phyloP scores from a whole-genome alignment of 2,888 invertebrate species.

The Troglohyphantes excavatus region DNA sequence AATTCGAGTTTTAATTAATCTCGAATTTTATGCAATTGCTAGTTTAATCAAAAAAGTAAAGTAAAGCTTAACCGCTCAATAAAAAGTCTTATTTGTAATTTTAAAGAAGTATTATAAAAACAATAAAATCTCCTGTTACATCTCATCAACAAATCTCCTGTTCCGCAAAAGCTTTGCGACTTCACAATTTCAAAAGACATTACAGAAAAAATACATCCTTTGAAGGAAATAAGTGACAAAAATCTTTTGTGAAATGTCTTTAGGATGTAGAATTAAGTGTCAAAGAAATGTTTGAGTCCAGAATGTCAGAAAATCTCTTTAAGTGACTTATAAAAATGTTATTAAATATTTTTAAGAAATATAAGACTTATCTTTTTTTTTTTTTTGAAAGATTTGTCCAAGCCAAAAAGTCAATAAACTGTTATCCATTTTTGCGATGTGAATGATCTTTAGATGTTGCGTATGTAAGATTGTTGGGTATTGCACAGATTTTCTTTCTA shows the following conservation, averaged over 20 bases:
- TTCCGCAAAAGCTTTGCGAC: not conserved
- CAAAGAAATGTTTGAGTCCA: not conserved
- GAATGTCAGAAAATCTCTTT: not conserved
- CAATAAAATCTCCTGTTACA: not conserved
- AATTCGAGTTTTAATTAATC: too few relatives aligned
- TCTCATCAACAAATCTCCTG: not conserved
- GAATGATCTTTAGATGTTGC: not conserved
- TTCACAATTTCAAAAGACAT: not conserved
- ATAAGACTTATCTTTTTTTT: not conserved
- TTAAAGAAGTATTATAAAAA: not conserved
- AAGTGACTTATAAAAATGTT: not conserved
- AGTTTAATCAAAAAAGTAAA: too few relatives aligned
- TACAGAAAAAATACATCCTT: not conserved
- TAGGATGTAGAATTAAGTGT: not conserved
- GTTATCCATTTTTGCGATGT: not conserved
- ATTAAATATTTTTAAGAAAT: not conserved
- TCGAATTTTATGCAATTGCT: too few relatives aligned
- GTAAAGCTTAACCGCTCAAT: too few relatives aligned
- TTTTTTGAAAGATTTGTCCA: not conserved
- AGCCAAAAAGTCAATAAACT: constrained; percentile 23
- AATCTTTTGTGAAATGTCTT: not conserved
- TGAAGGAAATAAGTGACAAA: constrained; percentile 8
- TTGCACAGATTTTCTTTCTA: too few relatives aligned
- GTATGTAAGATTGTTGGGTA: too few relatives aligned
- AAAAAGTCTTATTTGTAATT: too few relatives aligned